Evolutionary conservation across 1,140 invertebrate genomes (phyloP), one percentile per base, ranked within the genome.

Genomic region (Meloidogyne exigua): DNA sequence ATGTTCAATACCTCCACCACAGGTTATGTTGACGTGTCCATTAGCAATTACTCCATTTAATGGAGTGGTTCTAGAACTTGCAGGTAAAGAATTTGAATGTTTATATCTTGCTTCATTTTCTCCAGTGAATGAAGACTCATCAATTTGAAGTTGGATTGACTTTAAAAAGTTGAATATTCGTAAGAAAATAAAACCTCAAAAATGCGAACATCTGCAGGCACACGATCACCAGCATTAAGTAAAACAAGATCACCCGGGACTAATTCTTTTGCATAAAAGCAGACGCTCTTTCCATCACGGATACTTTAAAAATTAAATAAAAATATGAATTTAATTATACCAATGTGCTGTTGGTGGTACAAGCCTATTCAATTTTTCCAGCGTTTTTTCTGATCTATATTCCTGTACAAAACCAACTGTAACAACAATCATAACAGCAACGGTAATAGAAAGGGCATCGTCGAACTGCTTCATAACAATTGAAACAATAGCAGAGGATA

Each of bases 331-430:
- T n/a, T n/a, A 62, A 66, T 80, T 32, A 36, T 86, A 90, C 90
- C 90, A 90, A 81, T 89, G 89, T 82, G 90, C 91, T 69, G 88
- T 89, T 25, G 90, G 91, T n/a, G 91, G 96, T 66, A 99, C 95
- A 70, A 99, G 90, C 90, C 98, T 98, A 80, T 94, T 97, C n/a
- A 99, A 89, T 89, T 96, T 95, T 88, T 98, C 93, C 11, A 99
- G 89, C n/a, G 96, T 98, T 89, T 98, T 96, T 89, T 99, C 97
- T n/a, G 96, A 98, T 80, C 96, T 91, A 89, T 98, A 98, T 90
- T 99, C 96, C 91, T 90, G 82, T 76, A 99, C 93, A 90, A 99
- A 99, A 65, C 96, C 97, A 28, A 99, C 97, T 2, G 96, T 98
- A 36, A 98, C 96, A 28, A 99, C 96, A 87, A 99, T 99, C 72